Percentiles rank a stretch among this genome's conserved stretches.
phyloP scores from a whole-genome alignment of 1,140 invertebrate species.

The Aradophagus sp. region DNA sequence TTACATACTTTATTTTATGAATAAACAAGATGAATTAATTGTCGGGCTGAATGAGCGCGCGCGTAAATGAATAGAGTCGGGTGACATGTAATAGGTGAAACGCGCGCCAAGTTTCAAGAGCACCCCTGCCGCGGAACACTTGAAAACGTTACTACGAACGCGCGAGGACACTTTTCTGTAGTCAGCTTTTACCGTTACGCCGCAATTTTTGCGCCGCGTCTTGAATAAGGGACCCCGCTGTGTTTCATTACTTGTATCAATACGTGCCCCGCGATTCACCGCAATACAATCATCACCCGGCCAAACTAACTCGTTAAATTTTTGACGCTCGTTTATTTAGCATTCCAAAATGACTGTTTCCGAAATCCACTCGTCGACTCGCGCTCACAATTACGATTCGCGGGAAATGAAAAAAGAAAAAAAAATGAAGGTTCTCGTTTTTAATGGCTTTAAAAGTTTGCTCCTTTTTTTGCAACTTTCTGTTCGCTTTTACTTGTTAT shows the following conservation, averaged over 20 bases:
- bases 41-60: slow-evolving; percentile 33
- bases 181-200: slow-evolving; percentile 65
- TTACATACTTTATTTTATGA: slow-evolving; percentile 41
- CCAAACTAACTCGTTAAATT: background rate
- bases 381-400: no score
- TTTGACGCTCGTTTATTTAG: no score
- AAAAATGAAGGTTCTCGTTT: no score
- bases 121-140: slow-evolving; percentile 26
- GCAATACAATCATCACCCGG: background rate
- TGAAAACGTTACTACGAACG: slow-evolving; percentile 45
- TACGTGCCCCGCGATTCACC: slow-evolving; percentile 18
- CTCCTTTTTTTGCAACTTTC: no score
- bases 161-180: slow-evolving; percentile 42
- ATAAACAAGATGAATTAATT: slow-evolving; percentile 46
- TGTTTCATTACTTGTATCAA: slow-evolving; percentile 43
- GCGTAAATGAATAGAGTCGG: slow-evolving; percentile 36
- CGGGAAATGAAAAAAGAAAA: no score
- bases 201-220: slow-evolving; percentile 58
- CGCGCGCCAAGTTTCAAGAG: slow-evolving; percentile 24
- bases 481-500: no score
- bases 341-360: no score
- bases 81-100: slow-evolving; percentile 42
- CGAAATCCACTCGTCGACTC: no score
- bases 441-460: no score
- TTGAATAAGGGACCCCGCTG: slow-evolving; percentile 52